Evolutionary conservation across 2,113 vertebrate species (phyloP).

Genomic region (Oenanthe melanoleuca): DNA sequence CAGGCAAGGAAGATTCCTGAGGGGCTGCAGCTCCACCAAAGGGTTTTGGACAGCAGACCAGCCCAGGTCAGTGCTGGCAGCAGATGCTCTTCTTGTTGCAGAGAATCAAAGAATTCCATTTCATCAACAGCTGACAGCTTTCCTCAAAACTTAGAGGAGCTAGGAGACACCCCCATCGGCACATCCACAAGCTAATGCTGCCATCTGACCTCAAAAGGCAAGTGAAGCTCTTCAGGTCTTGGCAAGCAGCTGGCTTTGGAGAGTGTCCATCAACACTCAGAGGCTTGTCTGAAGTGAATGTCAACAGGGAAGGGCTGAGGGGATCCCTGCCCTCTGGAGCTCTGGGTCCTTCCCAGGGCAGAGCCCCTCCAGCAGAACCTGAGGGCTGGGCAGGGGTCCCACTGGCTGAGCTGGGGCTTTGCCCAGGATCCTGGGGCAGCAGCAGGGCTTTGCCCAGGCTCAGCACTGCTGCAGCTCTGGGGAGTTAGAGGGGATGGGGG

Average conservation of each 20-base stretch:
- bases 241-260: neutral
- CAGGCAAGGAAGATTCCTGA: neutral
- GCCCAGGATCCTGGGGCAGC: fast-evolving
- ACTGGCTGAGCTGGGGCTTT: neutral
- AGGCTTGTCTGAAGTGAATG: neutral
- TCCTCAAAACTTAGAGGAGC: neutral
- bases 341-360: neutral
- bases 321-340: neutral
- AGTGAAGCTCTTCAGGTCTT: neutral
- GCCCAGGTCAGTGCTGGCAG: neutral
- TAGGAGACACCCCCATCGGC: neutral
- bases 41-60: neutral
- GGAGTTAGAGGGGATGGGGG: neutral
- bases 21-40: neutral
- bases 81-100: neutral
- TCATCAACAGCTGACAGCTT: neutral
- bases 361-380: neutral
- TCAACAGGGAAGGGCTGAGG: neutral
- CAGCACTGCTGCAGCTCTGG: neutral
- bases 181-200: neutral
- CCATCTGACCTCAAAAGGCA: neutral
- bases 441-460: neutral
- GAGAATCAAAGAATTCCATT: neutral
- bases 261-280: neutral
- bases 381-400: neutral